Evolutionary conservation across 2,797 vertebrate genomes (phyloP).

Genomic region (Erethizon dorsatum): DNA sequence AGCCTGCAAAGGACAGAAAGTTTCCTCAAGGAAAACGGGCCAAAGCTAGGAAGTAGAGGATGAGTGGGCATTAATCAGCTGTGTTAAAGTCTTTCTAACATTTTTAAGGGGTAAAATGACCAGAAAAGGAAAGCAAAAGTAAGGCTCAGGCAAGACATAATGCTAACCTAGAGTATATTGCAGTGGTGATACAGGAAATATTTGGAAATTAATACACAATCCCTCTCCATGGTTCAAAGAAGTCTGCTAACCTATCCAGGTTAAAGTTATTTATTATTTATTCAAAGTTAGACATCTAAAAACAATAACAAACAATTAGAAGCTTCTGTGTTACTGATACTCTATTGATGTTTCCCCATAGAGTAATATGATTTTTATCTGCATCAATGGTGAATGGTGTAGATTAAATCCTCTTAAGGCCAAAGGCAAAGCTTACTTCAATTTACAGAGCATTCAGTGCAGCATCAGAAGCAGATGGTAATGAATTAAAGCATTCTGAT

Average conservation of each 20-base stretch:
- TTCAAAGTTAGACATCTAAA: conserved; percentile 39
- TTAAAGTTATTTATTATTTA: conserved; percentile 51
- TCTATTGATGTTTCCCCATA: conserved; percentile 24
- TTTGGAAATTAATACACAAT: neutral
- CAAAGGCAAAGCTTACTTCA: conserved; percentile 50
- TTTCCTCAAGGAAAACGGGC: neutral
- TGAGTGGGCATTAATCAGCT: neutral
- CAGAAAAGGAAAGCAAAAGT: neutral
- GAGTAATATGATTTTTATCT: conserved; percentile 43
- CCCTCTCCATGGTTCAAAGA: neutral
- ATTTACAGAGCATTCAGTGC: neutral
- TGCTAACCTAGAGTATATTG: neutral
- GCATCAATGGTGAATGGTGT: neutral
- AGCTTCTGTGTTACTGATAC: neutral
- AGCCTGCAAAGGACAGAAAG: neutral
- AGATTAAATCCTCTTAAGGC: conserved; percentile 56
- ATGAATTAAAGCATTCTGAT: conserved; percentile 53
- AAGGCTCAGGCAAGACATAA: neutral
- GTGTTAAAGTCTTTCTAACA: neutral
- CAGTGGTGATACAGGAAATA: neutral
- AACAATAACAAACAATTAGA: conserved; percentile 62
- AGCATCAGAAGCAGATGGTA: conserved; percentile 38
- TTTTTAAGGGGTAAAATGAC: conserved; percentile 1
- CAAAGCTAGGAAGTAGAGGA: neutral
- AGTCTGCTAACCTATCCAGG: neutral